Percentiles rank a stretch among this genome's conserved stretches.
Evolutionary conservation across 2,797 vertebrate genomes (phyloP).

Genomic region (Acanthurus leucopareius): DNA sequence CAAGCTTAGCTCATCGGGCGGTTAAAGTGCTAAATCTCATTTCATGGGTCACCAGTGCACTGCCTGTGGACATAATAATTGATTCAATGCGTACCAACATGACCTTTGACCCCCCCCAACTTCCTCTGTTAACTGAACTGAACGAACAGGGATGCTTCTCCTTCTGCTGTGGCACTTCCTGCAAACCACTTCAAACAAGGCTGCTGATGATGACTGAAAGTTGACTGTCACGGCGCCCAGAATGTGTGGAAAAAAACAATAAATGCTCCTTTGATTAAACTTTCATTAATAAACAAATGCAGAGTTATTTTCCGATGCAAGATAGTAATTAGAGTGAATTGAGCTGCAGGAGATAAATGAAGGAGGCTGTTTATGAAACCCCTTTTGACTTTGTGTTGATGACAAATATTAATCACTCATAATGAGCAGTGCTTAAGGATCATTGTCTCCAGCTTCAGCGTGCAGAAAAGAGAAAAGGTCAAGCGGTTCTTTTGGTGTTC

Average conservation of each 20-base stretch:
- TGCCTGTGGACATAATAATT: slow-evolving; percentile 51
- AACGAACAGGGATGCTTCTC: slow-evolving; percentile 13
- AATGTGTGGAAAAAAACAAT: not conserved
- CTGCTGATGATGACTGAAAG: slow-evolving; percentile 6
- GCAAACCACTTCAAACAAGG: slow-evolving; percentile 14
- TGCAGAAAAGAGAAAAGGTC: slow-evolving; percentile 50
- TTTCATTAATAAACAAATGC: slow-evolving; percentile 1
- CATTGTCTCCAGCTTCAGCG: slow-evolving; percentile 24
- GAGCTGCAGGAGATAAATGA: slow-evolving; percentile 12
- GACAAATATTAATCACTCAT: slow-evolving; percentile 65
- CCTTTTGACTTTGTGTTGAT: slow-evolving; percentile 54
- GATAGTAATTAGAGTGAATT: not conserved
- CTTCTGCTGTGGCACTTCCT: not conserved
- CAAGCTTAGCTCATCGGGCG: slow-evolving; percentile 66
- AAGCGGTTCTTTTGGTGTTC: slow-evolving; percentile 10
- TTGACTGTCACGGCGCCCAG: not conserved
- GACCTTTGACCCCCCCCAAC: slow-evolving; percentile 47
- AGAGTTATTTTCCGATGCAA: not conserved
- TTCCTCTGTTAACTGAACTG: slow-evolving; percentile 15
- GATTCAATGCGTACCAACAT: slow-evolving; percentile 48
- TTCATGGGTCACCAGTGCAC: slow-evolving; percentile 68
- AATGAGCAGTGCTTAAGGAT: slow-evolving; percentile 50
- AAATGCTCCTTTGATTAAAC: slow-evolving; percentile 1
- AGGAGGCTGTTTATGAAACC: slow-evolving; percentile 44
- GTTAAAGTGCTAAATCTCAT: slow-evolving; percentile 65